phyloP scores from a whole-genome alignment of 1,140 invertebrate species.

The Mylabris phalerata region DNA sequence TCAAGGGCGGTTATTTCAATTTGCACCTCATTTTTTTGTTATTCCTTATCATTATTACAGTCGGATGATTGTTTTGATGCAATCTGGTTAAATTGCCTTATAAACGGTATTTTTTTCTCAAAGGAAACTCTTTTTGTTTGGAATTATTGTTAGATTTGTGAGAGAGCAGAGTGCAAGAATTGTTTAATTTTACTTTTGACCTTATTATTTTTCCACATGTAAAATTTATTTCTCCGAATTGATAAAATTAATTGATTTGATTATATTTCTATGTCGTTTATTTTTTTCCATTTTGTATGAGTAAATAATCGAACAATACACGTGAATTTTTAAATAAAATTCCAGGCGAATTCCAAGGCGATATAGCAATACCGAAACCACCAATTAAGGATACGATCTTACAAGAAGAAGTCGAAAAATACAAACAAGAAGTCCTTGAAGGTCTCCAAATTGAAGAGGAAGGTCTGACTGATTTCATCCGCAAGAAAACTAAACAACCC shows the following conservation, averaged over 20 bases:
- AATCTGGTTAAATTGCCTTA: no score
- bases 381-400: conserved; percentile 47
- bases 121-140: no score
- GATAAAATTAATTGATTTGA: conserved; percentile 3
- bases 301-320: not conserved
- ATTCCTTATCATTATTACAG: no score
- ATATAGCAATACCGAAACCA: conserved; percentile 66
- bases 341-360: conserved; percentile 69
- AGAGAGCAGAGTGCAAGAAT: no score
- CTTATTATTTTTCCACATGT: no score
- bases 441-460: conserved; percentile 76
- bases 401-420: conserved; percentile 65
- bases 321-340: not conserved
- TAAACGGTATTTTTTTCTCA: no score
- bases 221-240: no score
- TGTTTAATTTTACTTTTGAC: no score
- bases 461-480: conserved; percentile 62
- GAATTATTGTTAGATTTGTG: no score
- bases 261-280: no score
- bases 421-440: conserved; percentile 72
- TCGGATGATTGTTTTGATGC: no score
- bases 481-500: conserved; percentile 58
- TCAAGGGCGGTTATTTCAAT: conserved; percentile 19
- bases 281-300: no score
- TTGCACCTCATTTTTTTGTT: not conserved